phyloP scores from a whole-genome alignment of 2,797 vertebrate genomes.

The Anabacerthia variegaticeps region DNA sequence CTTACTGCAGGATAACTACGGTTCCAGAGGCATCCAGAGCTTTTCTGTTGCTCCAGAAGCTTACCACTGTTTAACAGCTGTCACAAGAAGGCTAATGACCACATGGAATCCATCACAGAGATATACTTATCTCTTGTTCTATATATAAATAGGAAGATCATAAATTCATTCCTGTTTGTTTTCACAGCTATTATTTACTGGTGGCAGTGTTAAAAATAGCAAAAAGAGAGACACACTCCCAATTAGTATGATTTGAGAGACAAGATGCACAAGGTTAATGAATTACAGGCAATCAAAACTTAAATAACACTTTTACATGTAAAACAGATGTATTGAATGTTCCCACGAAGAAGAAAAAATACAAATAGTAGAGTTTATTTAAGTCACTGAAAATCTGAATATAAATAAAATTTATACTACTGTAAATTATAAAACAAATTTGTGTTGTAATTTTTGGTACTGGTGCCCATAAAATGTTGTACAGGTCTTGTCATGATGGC shows the following conservation, averaged over 20 bases:
- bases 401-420: background rate
- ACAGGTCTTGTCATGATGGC: background rate
- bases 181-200: background rate
- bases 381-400: background rate
- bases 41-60: background rate
- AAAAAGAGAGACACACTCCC: background rate
- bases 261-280: background rate
- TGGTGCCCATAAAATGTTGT: background rate
- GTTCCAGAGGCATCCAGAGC: background rate
- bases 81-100: background rate
- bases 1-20: background rate
- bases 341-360: background rate
- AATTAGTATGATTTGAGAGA: background rate
- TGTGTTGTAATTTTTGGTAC: background rate
- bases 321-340: background rate
- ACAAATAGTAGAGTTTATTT: background rate
- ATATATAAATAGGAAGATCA: background rate
- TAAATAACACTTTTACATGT: background rate
- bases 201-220: background rate
- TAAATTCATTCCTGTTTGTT: background rate
- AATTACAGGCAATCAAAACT: background rate
- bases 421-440: background rate
- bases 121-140: background rate
- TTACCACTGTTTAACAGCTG: constrained; percentile 7
- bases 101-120: background rate